Conservation (phyloP, 1,140 invertebrate genomes). For the Camponotus pennsylvanicus region DNA sequence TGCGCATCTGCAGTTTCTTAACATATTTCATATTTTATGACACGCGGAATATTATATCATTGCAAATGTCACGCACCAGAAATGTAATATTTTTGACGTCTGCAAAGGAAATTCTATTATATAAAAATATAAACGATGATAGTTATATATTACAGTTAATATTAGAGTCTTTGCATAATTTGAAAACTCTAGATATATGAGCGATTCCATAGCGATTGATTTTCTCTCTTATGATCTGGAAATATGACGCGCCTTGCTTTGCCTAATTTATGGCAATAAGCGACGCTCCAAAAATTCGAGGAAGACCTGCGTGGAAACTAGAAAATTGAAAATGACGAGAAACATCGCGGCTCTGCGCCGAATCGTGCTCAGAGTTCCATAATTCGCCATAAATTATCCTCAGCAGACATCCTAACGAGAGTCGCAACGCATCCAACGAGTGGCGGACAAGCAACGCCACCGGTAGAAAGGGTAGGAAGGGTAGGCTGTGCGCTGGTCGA, state of each 20-base stretch:
- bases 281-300: constrained; percentile 55
- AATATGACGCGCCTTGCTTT: constrained; percentile 47
- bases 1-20: constrained; percentile 45
- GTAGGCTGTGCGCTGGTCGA: constrained; percentile 51
- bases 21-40: constrained; percentile 37
- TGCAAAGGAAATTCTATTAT: constrained; percentile 14
- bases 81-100: constrained; percentile 39
- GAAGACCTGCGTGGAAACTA: constrained; percentile 41
- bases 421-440: constrained; percentile 65
- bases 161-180: too few relatives aligned
- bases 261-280: constrained; percentile 40
- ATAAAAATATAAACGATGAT: constrained; percentile 15
- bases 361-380: constrained; percentile 67
- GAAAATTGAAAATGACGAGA: constrained; percentile 63
- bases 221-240: constrained; percentile 32
- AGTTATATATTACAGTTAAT: neutral
- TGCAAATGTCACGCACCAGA: neutral
- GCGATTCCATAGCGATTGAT: constrained; percentile 24
- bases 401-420: constrained; percentile 70
- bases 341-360: constrained; percentile 64
- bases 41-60: constrained; percentile 36
- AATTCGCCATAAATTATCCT: constrained; percentile 71
- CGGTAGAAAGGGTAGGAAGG: constrained; percentile 38
- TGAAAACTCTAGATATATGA: constrained; percentile 7
- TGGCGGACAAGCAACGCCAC: constrained; percentile 61